A percentile compares a stretch with the other conserved stretches of the same genome.
Evolutionary conservation across 1,140 invertebrate genomes (phyloP).

Genomic region (Pinna nobilis): DNA sequence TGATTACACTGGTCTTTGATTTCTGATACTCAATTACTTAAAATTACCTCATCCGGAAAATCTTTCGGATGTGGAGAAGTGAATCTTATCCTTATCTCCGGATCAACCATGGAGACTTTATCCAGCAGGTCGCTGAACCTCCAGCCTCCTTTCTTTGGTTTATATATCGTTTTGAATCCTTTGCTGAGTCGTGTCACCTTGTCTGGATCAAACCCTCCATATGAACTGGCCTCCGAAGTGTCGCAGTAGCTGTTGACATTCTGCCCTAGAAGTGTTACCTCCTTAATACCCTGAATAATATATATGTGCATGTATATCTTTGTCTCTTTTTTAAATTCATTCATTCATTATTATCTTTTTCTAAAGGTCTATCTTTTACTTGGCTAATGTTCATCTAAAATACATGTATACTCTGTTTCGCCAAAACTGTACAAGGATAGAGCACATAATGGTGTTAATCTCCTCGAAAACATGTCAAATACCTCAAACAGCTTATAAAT

Average conservation of each 20-base stretch:
- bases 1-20: not conserved
- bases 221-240: slow-evolving; percentile 72
- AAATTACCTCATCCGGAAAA: slow-evolving; percentile 91
- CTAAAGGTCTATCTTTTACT: too few relatives aligned
- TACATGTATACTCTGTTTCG: too few relatives aligned
- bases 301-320: too few relatives aligned
- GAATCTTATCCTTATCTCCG: slow-evolving; percentile 95
- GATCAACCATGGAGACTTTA: slow-evolving; percentile 87
- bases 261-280: slow-evolving; percentile 92
- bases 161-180: slow-evolving; percentile 96
- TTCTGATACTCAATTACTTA: not conserved
- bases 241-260: slow-evolving; percentile 99
- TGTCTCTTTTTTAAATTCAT: too few relatives aligned
- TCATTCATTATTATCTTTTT: too few relatives aligned
- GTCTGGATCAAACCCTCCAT: slow-evolving; percentile 7
- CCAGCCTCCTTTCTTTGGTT: slow-evolving; percentile 86
- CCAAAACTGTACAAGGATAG: too few relatives aligned
- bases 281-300: slow-evolving; percentile 83
- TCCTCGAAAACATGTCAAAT: too few relatives aligned
- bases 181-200: slow-evolving; percentile 35
- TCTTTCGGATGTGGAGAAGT: slow-evolving; percentile 99
- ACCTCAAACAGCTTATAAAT: too few relatives aligned
- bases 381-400: too few relatives aligned
- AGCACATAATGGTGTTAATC: too few relatives aligned
- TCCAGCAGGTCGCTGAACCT: slow-evolving; percentile 90